Conservation (phyloP, 1,140 invertebrate species). For the Nilaparvata lugens region DNA sequence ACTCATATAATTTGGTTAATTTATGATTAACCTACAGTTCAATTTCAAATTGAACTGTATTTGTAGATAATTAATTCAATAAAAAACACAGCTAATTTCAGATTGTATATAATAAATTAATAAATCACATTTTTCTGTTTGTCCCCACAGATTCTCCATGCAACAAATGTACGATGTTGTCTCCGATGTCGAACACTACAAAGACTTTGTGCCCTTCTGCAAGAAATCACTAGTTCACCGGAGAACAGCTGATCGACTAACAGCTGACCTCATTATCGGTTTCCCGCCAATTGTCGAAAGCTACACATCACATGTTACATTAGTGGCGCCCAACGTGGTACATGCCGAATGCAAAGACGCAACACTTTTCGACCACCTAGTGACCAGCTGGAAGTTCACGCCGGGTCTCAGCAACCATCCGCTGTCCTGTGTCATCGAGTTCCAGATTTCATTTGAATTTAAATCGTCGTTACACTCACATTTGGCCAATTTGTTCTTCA, state of each 20-base stretch:
- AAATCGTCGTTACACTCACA: constrained; percentile 76
- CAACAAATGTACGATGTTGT: constrained; percentile 93
- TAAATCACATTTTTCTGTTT: not conserved
- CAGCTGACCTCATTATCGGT: constrained; percentile 82
- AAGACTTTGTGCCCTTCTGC: constrained; percentile 92
- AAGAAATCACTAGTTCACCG: constrained; percentile 66
- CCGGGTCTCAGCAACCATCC: constrained; percentile 74
- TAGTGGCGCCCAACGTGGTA: constrained; percentile 62
- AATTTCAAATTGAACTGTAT: too few species aligned
- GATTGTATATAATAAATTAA: too few species aligned
- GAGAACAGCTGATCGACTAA: constrained; percentile 43
- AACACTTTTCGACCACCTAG: constrained; percentile 78
- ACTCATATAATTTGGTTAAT: too few species aligned
- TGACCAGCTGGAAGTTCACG: constrained; percentile 87
- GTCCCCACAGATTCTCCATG: constrained; percentile 80
- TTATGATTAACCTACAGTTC: too few species aligned
- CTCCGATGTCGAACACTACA: constrained; percentile 81
- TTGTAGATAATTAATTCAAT: too few species aligned
- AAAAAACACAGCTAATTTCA: too few species aligned
- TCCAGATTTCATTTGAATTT: constrained; percentile 86
- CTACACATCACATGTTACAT: constrained; percentile 80
- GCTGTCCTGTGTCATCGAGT: constrained; percentile 79
- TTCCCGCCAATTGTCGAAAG: constrained; percentile 82
- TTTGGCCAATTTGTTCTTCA: constrained; percentile 88
- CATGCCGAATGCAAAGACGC: constrained; percentile 85